Percentiles rank a stretch among this genome's conserved stretches.
phyloP scores from a whole-genome alignment of 2,888 invertebrate genomes.

The Aleiodes testaceus region DNA sequence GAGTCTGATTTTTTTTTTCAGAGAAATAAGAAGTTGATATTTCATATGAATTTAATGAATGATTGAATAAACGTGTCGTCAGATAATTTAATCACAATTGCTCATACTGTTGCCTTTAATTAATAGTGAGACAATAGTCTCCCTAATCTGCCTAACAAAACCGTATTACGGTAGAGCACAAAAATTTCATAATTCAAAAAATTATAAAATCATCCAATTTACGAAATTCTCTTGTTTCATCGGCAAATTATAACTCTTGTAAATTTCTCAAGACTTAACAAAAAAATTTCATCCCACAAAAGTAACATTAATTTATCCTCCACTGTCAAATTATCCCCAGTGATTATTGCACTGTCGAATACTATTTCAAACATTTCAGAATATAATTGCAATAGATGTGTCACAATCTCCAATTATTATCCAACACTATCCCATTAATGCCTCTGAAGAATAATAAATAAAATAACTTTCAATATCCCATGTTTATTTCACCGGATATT shows the following conservation, averaged over 20 bases:
- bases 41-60: background rate
- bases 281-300: constrained; percentile 11
- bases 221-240: constrained; percentile 8
- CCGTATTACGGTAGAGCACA: background rate
- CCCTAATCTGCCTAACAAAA: background rate
- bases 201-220: constrained; percentile 17
- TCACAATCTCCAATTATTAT: constrained; percentile 15
- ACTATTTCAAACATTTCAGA: background rate
- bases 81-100: constrained; percentile 2
- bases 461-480: background rate
- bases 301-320: background rate
- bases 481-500: too few relatives aligned
- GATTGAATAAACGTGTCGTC: background rate
- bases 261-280: constrained; percentile 22
- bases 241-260: constrained; percentile 13
- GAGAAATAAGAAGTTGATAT: constrained; percentile 1
- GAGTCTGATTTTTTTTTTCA: too few relatives aligned
- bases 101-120: constrained; percentile 8
- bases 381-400: constrained; percentile 2
- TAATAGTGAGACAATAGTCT: background rate
- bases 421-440: constrained; percentile 10
- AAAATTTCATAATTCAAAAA: constrained; percentile 14
- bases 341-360: constrained; percentile 30
- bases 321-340: constrained; percentile 23
- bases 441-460: constrained; percentile 1